phyloP scores from a whole-genome alignment of 2,113 vertebrate species.

The Aramus guarauna region DNA sequence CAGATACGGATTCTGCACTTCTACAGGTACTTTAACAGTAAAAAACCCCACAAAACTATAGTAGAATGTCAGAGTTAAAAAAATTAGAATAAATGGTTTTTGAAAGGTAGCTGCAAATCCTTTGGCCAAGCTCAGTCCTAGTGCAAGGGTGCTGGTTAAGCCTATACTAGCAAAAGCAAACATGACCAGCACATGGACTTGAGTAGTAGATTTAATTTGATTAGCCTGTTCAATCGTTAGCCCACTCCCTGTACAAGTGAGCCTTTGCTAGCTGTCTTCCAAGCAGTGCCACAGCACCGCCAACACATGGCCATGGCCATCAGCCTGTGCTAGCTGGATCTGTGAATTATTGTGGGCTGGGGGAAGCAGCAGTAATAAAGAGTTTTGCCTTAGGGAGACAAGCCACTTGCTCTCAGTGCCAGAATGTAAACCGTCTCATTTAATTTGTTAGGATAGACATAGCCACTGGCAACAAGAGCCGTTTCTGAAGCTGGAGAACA shows the following conservation, averaged over 20 bases:
- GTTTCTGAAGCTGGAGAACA: neutral
- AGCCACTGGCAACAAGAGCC: neutral
- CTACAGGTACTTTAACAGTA: neutral
- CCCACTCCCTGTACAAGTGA: neutral
- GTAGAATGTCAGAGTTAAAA: neutral
- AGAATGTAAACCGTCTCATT: neutral
- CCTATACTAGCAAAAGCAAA: neutral
- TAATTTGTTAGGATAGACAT: fast-evolving
- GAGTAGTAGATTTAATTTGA: neutral
- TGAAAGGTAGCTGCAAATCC: neutral
- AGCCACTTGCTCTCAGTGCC: neutral
- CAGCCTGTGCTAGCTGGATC: neutral
- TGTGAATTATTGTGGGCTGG: neutral
- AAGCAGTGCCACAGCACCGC: neutral
- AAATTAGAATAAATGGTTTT: fast-evolving
- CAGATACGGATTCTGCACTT: neutral
- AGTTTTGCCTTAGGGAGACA: neutral
- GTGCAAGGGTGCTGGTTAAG: neutral
- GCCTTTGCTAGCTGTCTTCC: neutral
- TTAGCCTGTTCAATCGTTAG: neutral
- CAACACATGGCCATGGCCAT: fast-evolving
- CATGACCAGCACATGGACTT: neutral
- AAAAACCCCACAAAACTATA: too few species aligned
- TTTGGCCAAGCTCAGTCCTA: neutral
- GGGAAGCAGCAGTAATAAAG: too few species aligned